Conservation (phyloP, 2,797 vertebrate genomes). For the Onychomys arenicola region DNA sequence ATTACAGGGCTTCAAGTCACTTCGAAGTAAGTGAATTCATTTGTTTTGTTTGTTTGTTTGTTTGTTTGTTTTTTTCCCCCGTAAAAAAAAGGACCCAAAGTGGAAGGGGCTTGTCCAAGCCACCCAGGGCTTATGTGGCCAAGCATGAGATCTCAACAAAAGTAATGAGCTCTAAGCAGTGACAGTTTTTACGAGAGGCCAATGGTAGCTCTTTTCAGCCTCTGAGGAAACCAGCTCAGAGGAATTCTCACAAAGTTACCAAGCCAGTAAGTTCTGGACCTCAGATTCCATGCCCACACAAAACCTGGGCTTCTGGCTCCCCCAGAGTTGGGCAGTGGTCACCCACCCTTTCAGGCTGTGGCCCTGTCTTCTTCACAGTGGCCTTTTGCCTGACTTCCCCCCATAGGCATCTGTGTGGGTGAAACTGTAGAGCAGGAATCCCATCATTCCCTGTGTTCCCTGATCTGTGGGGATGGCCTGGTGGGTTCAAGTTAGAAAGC, state of each 20-base stretch:
- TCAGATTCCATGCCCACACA: not conserved
- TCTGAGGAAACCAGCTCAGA: conserved; percentile 33
- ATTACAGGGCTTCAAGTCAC: not conserved
- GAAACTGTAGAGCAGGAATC: not conserved
- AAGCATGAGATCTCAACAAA: not conserved
- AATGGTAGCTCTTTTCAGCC: not conserved
- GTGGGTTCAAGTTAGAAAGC: not conserved
- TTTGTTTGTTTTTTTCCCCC: no score
- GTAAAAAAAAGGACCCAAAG: not conserved
- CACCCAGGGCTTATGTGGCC: not conserved
- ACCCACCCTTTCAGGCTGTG: not conserved
- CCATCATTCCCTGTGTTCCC: not conserved
- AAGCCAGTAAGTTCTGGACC: not conserved
- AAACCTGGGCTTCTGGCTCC: not conserved
- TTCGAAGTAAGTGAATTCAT: conserved; percentile 5
- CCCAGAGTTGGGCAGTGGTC: not conserved
- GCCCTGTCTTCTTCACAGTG: not conserved
- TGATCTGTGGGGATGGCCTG: not conserved
- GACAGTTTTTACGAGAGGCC: not conserved
- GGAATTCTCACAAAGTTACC: not conserved
- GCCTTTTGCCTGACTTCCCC: not conserved
- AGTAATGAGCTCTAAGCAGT: not conserved
- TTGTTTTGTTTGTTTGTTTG: not conserved
- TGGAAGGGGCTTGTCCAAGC: conserved; percentile 1
- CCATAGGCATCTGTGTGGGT: not conserved